These are phyloP conservation scores for Sinhomidia bicolor DNA, from an alignment of 2,888 invertebrate species.

Conservation along the genomic window DNA sequence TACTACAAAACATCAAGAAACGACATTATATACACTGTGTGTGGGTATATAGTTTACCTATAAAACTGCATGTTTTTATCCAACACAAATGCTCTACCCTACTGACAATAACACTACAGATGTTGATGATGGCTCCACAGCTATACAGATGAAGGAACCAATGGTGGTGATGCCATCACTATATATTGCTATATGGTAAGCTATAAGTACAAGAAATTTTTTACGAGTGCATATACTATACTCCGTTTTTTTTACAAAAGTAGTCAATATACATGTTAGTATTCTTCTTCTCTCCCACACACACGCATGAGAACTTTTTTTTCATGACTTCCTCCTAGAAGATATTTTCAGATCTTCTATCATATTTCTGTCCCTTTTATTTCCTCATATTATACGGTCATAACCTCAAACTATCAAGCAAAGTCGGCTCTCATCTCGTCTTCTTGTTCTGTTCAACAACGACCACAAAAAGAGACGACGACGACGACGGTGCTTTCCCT, in stretches of 20 bases:
- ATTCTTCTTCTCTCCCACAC: neutral
- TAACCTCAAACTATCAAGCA: constrained; percentile 68
- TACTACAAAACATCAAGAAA: neutral
- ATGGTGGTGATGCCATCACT: neutral
- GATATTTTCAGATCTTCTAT: constrained; percentile 62
- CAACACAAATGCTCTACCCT: too few species aligned
- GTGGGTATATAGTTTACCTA: too few species aligned
- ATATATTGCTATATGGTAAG: neutral
- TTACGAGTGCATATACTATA: constrained; percentile 36
- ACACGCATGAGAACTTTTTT: constrained; percentile 23
- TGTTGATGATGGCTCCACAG: constrained; percentile 64
- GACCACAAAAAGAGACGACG: neutral
- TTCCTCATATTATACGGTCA: constrained; percentile 64
- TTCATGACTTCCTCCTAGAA: constrained; percentile 60
- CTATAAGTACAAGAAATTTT: neutral
- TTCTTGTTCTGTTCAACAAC: constrained; percentile 23
- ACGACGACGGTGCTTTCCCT: constrained; percentile 36
- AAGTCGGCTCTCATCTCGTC: constrained; percentile 33
- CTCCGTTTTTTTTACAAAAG: constrained; percentile 5
- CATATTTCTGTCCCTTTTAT: constrained; percentile 69
- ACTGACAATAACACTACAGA: constrained; percentile 50
- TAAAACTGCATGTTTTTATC: neutral
- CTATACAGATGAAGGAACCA: constrained; percentile 26
- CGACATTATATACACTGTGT: neutral
- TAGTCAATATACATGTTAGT: neutral